Conservation (phyloP, 1,140 invertebrate genomes). For the Limonius californicus region DNA sequence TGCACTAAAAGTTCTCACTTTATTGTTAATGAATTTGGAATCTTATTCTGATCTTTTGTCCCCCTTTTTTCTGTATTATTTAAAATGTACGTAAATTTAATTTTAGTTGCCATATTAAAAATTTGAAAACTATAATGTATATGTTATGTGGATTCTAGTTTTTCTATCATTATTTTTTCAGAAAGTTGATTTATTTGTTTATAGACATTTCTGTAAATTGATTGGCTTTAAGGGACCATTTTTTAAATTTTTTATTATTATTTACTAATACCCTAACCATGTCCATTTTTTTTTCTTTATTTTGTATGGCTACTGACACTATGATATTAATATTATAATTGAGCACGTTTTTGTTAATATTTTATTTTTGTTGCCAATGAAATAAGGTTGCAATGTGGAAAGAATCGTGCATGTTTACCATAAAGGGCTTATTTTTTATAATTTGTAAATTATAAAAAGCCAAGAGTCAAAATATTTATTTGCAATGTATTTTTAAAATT, state of each 20-base stretch:
- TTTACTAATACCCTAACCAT: slow-evolving; percentile 42
- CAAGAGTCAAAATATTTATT: slow-evolving; percentile 18
- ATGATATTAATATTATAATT: slow-evolving; percentile 14
- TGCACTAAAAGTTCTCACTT: slow-evolving; percentile 10
- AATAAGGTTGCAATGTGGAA: slow-evolving; percentile 10
- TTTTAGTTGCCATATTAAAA: slow-evolving; percentile 32
- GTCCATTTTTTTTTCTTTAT: slow-evolving; percentile 29
- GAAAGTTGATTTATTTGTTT: slow-evolving; percentile 19
- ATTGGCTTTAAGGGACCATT: slow-evolving; percentile 42
- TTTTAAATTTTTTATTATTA: slow-evolving; percentile 32
- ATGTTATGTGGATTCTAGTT: no score
- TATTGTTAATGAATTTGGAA: slow-evolving; percentile 5
- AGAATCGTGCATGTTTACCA: neutral
- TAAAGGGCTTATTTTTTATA: slow-evolving; percentile 15
- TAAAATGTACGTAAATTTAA: slow-evolving; percentile 33
- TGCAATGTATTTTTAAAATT: slow-evolving; percentile 19
- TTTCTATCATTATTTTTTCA: no score
- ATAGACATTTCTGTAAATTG: slow-evolving; percentile 26
- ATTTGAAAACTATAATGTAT: slow-evolving; percentile 33
- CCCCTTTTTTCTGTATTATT: slow-evolving; percentile 32
- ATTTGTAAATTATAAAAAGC: slow-evolving; percentile 1
- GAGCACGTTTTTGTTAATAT: slow-evolving; percentile 17
- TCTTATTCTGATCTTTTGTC: slow-evolving; percentile 22
- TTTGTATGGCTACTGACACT: neutral
- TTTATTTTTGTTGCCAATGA: slow-evolving; percentile 18